These are phyloP conservation scores for Eristalinus sepulchralis DNA, from an alignment of 2,888 invertebrate genomes.

Conservation along the genomic window DNA sequence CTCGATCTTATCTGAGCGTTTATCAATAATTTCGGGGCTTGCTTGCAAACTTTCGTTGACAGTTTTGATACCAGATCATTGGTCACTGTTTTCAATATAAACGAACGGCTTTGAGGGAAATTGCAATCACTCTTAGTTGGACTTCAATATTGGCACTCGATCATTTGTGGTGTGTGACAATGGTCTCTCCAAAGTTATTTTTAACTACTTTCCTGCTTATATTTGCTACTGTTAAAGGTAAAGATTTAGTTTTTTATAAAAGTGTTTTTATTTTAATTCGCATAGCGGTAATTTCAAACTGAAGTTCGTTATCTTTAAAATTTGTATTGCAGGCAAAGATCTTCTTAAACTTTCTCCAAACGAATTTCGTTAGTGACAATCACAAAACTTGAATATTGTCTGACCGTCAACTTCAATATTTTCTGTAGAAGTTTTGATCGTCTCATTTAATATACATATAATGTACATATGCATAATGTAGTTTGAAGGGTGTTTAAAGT, in stretches of 20 bases:
- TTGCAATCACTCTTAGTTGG: constrained; percentile 24
- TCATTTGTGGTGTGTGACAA: background rate
- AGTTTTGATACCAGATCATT: background rate
- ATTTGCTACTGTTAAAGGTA: constrained; percentile 30
- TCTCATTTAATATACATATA: too few relatives aligned
- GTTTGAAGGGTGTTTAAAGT: too few relatives aligned
- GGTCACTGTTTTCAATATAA: constrained; percentile 11
- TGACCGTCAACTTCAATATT: too few relatives aligned
- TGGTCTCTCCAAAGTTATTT: constrained; percentile 12
- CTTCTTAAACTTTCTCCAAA: too few relatives aligned
- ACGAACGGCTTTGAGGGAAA: background rate
- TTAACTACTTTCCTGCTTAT: constrained; percentile 10
- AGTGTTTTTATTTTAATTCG: background rate
- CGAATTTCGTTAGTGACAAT: too few relatives aligned
- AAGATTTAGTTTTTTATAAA: background rate
- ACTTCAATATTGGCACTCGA: constrained; percentile 6
- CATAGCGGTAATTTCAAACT: background rate
- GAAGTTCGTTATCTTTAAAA: too few relatives aligned
- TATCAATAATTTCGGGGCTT: background rate
- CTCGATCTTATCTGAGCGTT: constrained; percentile 12
- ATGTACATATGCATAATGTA: too few relatives aligned
- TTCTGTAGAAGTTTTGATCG: too few relatives aligned
- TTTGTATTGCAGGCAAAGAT: too few relatives aligned
- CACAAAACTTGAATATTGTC: too few relatives aligned
- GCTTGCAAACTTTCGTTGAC: constrained; percentile 14